Percentiles rank a stretch among this genome's conserved stretches.
Conservation (phyloP, 2,888 invertebrate species). For the Mesoligia furuncula region DNA sequence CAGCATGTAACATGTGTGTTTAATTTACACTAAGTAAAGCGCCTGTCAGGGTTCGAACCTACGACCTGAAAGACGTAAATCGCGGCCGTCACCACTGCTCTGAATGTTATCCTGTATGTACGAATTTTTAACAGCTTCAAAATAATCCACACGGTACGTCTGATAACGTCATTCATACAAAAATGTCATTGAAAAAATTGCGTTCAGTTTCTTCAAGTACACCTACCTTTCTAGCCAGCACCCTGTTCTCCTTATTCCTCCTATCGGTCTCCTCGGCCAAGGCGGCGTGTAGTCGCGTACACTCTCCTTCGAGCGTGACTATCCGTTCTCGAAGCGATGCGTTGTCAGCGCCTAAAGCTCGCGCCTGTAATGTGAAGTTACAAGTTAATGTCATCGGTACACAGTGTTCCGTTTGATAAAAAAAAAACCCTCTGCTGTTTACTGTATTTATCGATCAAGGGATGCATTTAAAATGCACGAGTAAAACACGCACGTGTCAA, state of each 20-base stretch:
- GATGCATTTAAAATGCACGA: too few species aligned
- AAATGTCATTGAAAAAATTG: background rate
- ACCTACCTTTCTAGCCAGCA: conserved; percentile 83
- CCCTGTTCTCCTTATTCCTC: conserved; percentile 82
- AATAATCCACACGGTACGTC: background rate
- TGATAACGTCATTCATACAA: background rate
- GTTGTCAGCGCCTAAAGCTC: conserved; percentile 84
- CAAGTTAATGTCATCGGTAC: conserved; percentile 25
- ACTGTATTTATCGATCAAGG: too few species aligned
- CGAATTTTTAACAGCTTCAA: too few species aligned
- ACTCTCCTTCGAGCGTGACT: conserved; percentile 70
- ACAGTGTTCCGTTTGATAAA: too few species aligned
- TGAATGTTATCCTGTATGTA: too few species aligned
- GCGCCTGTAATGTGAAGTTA: conserved; percentile 72
- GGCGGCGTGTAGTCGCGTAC: conserved; percentile 65
- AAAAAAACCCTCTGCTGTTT: too few species aligned
- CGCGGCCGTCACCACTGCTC: too few species aligned
- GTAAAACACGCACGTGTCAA: too few species aligned
- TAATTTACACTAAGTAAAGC: too few species aligned
- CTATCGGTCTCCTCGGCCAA: conserved; percentile 76
- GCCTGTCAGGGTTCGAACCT: too few species aligned
- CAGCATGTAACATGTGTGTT: too few species aligned
- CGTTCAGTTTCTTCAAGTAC: background rate
- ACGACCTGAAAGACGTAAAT: too few species aligned
- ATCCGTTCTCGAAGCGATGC: conserved; percentile 78